These are phyloP conservation scores for Halcyon badia DNA, from an alignment of 2,797 vertebrate genomes.

Conservation along the genomic window DNA sequence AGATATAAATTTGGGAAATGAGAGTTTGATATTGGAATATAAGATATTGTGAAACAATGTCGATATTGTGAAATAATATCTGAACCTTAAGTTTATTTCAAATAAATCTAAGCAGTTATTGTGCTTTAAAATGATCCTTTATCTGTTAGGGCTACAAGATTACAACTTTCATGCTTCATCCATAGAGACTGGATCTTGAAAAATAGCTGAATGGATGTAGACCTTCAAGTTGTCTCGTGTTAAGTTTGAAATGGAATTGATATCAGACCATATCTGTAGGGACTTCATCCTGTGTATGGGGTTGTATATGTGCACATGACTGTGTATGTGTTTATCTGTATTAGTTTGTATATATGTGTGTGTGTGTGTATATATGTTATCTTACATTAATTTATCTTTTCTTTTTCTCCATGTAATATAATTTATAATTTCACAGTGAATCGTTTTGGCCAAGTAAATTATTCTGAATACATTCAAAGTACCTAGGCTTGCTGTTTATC, in stretches of 20 bases:
- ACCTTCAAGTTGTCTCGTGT: not conserved
- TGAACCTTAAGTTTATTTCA: not conserved
- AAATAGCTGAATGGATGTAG: not conserved
- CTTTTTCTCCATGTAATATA: not conserved
- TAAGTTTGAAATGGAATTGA: not conserved
- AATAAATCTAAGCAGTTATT: not conserved
- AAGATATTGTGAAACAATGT: not conserved
- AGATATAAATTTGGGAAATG: not conserved
- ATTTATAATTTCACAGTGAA: not conserved
- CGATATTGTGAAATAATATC: not conserved
- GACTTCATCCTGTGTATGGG: not conserved
- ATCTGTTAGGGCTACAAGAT: not conserved
- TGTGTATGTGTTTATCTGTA: not conserved
- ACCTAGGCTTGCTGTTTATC: not conserved
- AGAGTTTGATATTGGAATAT: not conserved
- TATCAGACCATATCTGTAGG: not conserved
- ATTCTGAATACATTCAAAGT: not conserved
- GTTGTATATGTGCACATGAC: not conserved
- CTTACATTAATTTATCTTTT: not conserved
- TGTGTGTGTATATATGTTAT: rapidly evolving
- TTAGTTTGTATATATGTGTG: not conserved
- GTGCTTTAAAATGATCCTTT: not conserved
- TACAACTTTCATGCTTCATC: not conserved
- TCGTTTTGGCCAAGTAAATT: not conserved
- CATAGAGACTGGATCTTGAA: not conserved